Percentiles rank a stretch among this genome's conserved stretches.
Conservation (phyloP, 2,797 vertebrate genomes). For the Poeciliopsis presidionis region DNA sequence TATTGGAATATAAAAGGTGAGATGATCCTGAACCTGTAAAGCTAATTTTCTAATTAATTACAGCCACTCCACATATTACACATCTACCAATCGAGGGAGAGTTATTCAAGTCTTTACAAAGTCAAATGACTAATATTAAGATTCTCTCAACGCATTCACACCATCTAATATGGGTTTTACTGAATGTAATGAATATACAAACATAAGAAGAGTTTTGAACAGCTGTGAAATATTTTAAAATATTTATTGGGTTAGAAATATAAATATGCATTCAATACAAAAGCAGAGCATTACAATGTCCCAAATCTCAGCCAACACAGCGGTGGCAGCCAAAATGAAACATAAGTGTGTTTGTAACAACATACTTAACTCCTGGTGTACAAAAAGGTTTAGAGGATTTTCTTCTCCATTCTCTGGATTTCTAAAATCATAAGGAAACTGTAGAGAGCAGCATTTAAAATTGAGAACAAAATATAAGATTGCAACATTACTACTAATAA, state of each 20-base stretch:
- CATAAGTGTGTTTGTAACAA: neutral
- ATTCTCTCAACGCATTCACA: neutral
- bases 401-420: neutral
- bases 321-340: neutral
- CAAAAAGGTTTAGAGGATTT: neutral
- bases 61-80: neutral
- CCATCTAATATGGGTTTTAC: neutral
- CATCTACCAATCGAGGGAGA: neutral
- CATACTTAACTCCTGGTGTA: neutral
- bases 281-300: neutral
- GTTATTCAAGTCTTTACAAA: neutral
- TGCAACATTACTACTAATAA: neutral
- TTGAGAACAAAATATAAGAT: neutral
- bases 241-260: neutral
- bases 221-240: neutral
- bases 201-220: neutral
- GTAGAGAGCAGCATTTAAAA: neutral
- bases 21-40: neutral
- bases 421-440: neutral
- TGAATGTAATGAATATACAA: neutral
- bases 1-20: neutral
- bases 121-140: neutral
- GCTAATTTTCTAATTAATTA: conserved; percentile 1
- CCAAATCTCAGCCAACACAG: neutral
- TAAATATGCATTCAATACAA: neutral